Evolutionary conservation across 2,113 vertebrate genomes (phyloP), one percentile per base, ranked within the genome.

Genomic region (Shinisaurus crocodilurus): DNA sequence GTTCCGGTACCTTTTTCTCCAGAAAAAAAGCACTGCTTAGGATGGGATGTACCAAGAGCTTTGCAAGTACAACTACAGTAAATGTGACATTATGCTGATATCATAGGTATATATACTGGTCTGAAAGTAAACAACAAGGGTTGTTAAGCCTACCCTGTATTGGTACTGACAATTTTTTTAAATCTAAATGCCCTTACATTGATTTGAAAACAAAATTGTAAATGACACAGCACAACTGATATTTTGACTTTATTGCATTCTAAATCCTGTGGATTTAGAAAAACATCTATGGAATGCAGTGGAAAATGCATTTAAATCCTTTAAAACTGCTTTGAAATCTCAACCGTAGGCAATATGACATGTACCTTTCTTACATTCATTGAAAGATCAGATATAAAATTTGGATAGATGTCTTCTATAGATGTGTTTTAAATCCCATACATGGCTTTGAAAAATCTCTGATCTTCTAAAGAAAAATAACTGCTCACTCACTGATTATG

Each of bases 231-330:
- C 9, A 7, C 72, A 85, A 67, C 15, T 34, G 48, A 83, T 77
- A 85, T 54, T 82, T 82, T 89, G n/a, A 82, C 29, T 72, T 82
- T 89, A 89, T 89, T 89, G 82, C 32, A 40, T 85, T 85, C 72
- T 67, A 89, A 77, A 85, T 85, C 70, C 70, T 40, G 27, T 89
- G 70, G 72, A 76, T 89, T 89, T 72, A 83, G 60, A 57, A 45
- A 74, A 70, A 18, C 43, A 60, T 48, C 29, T n/a, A 72, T 77
- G 82, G 45, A 85, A 65, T 50, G 85, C 57, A 89, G 12, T 45
- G 82, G 34, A 90, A 88, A 90, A 67, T 54, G 72, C 43, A 85
- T 65, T 74, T n/a, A 81, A 48, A 88, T 81, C 34, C 76, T 3
- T 88, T 40, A 79, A 50, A 86, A 90, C 76, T 57, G 45, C 48